Conservation (phyloP, 2,888 invertebrate genomes). For the Slavum lentiscoides region DNA sequence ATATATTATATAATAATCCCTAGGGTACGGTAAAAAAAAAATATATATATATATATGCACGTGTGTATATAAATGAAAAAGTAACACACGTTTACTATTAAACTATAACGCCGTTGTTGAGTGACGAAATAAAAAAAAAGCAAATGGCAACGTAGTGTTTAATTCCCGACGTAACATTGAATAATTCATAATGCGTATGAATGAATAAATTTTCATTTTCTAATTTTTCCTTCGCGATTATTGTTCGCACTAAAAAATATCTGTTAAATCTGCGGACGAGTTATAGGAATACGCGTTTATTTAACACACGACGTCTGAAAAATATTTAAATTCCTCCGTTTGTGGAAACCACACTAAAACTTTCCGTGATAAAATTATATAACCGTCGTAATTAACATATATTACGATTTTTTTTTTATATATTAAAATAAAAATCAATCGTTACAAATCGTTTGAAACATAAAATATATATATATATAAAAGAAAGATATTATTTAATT, state of each 20-base stretch:
- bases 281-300: background rate
- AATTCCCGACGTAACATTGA: constrained; percentile 26
- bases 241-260: constrained; percentile 4
- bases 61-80: background rate
- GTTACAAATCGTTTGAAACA: no score
- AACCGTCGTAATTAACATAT: no score
- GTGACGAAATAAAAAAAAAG: background rate
- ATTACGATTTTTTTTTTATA: no score
- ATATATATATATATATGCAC: background rate
- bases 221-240: background rate
- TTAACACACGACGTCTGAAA: background rate
- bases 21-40: background rate
- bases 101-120: background rate
- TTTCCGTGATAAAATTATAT: no score
- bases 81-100: background rate
- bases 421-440: no score
- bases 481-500: no score
- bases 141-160: background rate
- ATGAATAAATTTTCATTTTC: constrained; percentile 22
- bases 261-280: background rate
- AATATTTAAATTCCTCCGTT: no score
- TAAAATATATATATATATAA: no score
- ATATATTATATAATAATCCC: constrained; percentile 5
- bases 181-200: constrained; percentile 11
- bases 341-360: no score